A percentile compares a stretch with the other conserved stretches of the same genome.
Evolutionary conservation across 2,888 invertebrate species (phyloP).

Genomic region (Acleris cristana): DNA sequence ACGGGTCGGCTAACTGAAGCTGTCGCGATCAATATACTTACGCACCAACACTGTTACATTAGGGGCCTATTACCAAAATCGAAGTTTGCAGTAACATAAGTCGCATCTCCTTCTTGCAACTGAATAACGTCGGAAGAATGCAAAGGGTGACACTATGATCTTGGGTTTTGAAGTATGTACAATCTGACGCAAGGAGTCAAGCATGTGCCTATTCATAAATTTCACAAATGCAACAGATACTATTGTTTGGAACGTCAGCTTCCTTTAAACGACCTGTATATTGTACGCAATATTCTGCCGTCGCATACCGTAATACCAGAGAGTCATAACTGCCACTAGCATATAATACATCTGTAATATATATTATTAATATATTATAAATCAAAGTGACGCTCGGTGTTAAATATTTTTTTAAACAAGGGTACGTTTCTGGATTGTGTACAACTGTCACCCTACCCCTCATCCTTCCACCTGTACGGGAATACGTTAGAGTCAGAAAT

Average conservation of each 20-base stretch:
- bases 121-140: too few relatives aligned
- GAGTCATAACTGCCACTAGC: slow-evolving; percentile 81
- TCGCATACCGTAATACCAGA: slow-evolving; percentile 54
- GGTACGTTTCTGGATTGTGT: slow-evolving; percentile 35
- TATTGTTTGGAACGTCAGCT: too few relatives aligned
- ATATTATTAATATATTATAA: slow-evolving; percentile 61
- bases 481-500: slow-evolving; percentile 1
- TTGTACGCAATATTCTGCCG: slow-evolving; percentile 46
- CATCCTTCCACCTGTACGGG: not conserved
- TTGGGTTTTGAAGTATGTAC: too few relatives aligned
- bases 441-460: not conserved
- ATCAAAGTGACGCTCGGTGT: slow-evolving; percentile 65
- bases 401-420: slow-evolving; percentile 61
- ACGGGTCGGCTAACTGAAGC: slow-evolving; percentile 12
- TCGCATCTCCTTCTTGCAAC: too few relatives aligned
- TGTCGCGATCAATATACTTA: too few relatives aligned
- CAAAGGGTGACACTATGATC: too few relatives aligned
- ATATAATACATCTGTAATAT: slow-evolving; percentile 70
- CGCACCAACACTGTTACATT: too few relatives aligned
- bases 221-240: too few relatives aligned
- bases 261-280: slow-evolving; percentile 30
- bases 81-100: too few relatives aligned
- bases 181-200: too few relatives aligned
- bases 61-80: too few relatives aligned
- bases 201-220: too few relatives aligned